Evolutionary conservation across 2,113 vertebrate species (phyloP).

Genomic region (Caranx ignobilis): DNA sequence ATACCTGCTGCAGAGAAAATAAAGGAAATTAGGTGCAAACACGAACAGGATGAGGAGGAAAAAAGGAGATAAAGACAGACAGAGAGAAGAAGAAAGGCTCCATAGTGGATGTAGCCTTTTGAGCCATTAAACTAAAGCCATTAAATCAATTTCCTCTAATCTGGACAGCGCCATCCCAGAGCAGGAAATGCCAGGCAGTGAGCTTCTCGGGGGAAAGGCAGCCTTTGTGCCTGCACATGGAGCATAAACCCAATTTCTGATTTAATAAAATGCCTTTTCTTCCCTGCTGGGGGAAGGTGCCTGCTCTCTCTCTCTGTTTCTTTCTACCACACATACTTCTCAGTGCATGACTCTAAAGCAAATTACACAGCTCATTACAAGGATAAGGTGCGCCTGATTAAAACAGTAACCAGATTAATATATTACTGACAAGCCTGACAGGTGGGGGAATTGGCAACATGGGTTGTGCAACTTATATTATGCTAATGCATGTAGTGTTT

Average conservation of each 20-base stretch:
- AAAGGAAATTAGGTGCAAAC: not conserved
- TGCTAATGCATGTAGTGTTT: not conserved
- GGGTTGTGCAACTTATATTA: not conserved
- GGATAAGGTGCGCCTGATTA: conserved; percentile 28
- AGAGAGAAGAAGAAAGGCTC: conserved; percentile 19
- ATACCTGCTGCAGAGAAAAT: not conserved
- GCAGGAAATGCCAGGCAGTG: conserved; percentile 76
- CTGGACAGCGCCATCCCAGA: conserved; percentile 65
- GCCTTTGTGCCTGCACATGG: conserved; percentile 68
- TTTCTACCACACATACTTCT: not conserved
- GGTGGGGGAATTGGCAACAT: not conserved
- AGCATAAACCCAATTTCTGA: conserved; percentile 70
- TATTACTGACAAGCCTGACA: not conserved
- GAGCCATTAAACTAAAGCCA: conserved; percentile 73
- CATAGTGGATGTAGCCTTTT: conserved; percentile 40
- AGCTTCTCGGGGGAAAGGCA: conserved; percentile 57
- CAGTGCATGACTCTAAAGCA: not conserved
- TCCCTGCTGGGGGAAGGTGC: conserved; percentile 28
- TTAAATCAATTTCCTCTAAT: conserved; percentile 81
- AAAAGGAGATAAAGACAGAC: not conserved
- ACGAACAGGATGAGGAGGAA: not conserved
- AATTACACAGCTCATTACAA: conserved; percentile 30
- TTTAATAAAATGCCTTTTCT: conserved; percentile 70
- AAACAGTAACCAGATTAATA: conserved; percentile 4
- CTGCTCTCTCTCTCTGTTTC: conserved; percentile 22